Conservation (phyloP, 2,113 vertebrate genomes). For the Daboia siamensis region DNA sequence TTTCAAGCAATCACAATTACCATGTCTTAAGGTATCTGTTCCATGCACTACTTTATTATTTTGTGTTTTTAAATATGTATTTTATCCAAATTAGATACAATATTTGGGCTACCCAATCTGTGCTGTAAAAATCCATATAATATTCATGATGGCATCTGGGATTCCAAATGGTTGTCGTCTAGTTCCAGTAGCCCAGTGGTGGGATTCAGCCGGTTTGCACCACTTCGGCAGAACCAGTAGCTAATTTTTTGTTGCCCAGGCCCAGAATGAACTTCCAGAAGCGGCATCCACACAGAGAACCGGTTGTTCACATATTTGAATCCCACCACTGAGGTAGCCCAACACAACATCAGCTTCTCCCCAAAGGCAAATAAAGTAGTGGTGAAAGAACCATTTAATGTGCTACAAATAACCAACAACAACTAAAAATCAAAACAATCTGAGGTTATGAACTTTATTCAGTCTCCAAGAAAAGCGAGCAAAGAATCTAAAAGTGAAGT, state of each 20-base stretch:
- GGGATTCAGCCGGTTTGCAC: too few relatives aligned
- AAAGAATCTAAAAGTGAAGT: background rate
- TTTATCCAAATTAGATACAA: background rate
- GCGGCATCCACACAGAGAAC: too few relatives aligned
- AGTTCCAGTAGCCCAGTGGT: too few relatives aligned
- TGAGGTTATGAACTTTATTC: background rate
- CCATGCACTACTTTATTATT: background rate
- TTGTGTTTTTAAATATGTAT: background rate
- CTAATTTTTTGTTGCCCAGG: too few relatives aligned
- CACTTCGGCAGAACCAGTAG: too few relatives aligned
- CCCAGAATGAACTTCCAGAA: too few relatives aligned
- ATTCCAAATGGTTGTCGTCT: background rate
- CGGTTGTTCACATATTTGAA: too few relatives aligned
- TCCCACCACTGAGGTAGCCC: too few relatives aligned
- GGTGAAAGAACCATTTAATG: background rate
- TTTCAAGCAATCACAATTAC: background rate
- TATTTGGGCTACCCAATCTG: background rate
- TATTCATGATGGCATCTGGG: background rate
- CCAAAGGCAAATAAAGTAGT: background rate
- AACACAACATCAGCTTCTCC: background rate
- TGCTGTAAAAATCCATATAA: background rate
- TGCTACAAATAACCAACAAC: background rate
- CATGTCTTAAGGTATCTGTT: background rate
- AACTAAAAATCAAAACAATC: background rate
- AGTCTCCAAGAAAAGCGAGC: background rate